phyloP scores from a whole-genome alignment of 1,140 invertebrate genomes.

The Rhyzopertha dominica region DNA sequence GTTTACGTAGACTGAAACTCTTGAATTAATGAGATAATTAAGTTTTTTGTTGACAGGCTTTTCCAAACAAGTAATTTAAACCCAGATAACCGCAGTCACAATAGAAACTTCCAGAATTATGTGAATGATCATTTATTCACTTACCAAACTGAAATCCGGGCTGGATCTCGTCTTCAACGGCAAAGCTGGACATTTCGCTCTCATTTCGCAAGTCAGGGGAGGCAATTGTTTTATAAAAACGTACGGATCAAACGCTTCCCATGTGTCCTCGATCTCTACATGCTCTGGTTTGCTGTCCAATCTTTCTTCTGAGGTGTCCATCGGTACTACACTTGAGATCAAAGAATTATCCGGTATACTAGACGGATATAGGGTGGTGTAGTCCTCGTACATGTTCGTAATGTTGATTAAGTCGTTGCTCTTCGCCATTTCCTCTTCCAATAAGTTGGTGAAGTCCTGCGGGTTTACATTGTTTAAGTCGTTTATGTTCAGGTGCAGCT shows the following conservation, averaged over 20 bases:
- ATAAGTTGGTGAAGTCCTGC: constrained; percentile 42
- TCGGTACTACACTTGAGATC: constrained; percentile 36
- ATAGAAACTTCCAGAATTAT: constrained; percentile 2
- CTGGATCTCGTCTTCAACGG: constrained; percentile 90
- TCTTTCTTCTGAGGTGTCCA: constrained; percentile 46
- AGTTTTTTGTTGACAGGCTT: no score
- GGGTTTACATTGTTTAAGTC: constrained; percentile 42
- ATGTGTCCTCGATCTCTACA: constrained; percentile 57
- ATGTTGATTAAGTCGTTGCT: constrained; percentile 29
- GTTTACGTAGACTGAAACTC: no score
- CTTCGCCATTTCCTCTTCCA: constrained; percentile 44
- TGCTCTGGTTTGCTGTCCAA: constrained; percentile 49
- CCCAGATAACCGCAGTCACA: no score
- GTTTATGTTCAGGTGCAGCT: constrained; percentile 38
- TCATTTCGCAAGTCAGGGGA: constrained; percentile 80
- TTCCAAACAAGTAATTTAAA: constrained; percentile 2
- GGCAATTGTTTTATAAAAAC: constrained; percentile 90
- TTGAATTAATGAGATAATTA: no score
- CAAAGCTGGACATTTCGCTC: constrained; percentile 80
- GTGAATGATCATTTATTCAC: constrained; percentile 37
- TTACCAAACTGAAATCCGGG: constrained; percentile 89
- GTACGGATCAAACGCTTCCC: constrained; percentile 84
- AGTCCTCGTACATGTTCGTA: constrained; percentile 37
- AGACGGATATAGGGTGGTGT: constrained; percentile 35
- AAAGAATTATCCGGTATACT: constrained; percentile 23